Conservation (phyloP, 2,113 vertebrate species). For the Mugil cephalus region DNA sequence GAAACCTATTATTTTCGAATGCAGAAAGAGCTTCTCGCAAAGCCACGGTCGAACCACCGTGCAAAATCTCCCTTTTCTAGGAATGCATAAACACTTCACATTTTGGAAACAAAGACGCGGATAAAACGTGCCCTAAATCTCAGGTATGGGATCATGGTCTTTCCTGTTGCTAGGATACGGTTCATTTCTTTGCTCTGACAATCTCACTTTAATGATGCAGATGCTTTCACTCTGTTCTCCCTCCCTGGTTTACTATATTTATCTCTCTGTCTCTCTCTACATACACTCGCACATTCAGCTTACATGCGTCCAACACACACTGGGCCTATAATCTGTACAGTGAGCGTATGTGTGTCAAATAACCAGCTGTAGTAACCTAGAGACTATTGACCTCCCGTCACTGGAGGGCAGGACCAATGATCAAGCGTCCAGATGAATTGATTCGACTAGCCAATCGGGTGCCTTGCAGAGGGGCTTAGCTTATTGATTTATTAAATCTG, state of each 20-base stretch:
- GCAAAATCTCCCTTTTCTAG: too few relatives aligned
- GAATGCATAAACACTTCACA: not conserved
- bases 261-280: slow-evolving; percentile 15
- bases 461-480: not conserved
- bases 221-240: slow-evolving; percentile 28
- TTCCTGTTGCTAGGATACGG: slow-evolving; percentile 76
- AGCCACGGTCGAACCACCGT: not conserved
- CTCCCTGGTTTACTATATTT: slow-evolving; percentile 53
- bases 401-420: not conserved
- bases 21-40: not conserved
- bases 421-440: slow-evolving; percentile 22
- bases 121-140: slow-evolving; percentile 39
- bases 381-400: slow-evolving; percentile 42
- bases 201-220: slow-evolving; percentile 58
- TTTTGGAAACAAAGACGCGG: slow-evolving; percentile 10
- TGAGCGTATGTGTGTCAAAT: slow-evolving; percentile 28
- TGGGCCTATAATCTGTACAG: slow-evolving; percentile 12
- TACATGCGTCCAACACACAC: not conserved
- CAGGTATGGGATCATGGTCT: slow-evolving; percentile 59
- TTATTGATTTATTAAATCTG: slow-evolving; percentile 29
- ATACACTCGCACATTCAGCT: not conserved
- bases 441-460: slow-evolving; percentile 15
- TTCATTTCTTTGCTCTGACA: slow-evolving; percentile 51
- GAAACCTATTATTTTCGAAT: not conserved
- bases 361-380: slow-evolving; percentile 46